Evolutionary conservation across 2,113 vertebrate species (phyloP).

Genomic region (Muscicapa adusta): DNA sequence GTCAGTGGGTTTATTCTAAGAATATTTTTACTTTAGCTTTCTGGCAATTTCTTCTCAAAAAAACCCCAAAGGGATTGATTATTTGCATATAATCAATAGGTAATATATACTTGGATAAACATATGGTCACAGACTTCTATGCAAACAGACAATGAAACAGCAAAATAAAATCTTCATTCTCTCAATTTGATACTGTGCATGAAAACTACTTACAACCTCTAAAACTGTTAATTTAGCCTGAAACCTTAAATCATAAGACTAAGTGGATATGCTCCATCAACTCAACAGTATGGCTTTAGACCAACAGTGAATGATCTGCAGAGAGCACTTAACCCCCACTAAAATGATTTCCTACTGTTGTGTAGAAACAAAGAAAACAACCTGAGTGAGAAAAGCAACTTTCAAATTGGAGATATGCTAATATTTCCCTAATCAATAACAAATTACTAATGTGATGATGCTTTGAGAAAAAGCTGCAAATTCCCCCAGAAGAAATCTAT

Average conservation of each 20-base stretch:
- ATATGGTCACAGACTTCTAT: not conserved
- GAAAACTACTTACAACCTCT: not conserved
- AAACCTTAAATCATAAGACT: not conserved
- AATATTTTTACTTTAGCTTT: not conserved
- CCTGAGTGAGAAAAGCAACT: not conserved
- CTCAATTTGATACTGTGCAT: not conserved
- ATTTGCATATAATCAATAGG: not conserved
- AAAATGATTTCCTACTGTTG: not conserved
- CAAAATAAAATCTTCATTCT: not conserved
- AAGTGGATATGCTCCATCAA: not conserved
- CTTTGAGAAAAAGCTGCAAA: not conserved
- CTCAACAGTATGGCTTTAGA: not conserved
- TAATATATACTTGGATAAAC: not conserved
- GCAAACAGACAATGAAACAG: not conserved
- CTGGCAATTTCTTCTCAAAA: not conserved
- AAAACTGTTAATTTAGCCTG: not conserved
- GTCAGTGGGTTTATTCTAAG: not conserved
- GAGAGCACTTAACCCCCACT: not conserved
- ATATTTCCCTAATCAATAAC: not conserved
- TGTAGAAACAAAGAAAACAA: not conserved
- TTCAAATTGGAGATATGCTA: not conserved
- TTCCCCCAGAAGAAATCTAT: not conserved
- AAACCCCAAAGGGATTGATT: not conserved
- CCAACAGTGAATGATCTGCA: not conserved
- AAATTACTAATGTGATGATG: not conserved